These are phyloP conservation scores for Morelia viridis DNA, from an alignment of 2,797 vertebrate species.

Conservation along the genomic window DNA sequence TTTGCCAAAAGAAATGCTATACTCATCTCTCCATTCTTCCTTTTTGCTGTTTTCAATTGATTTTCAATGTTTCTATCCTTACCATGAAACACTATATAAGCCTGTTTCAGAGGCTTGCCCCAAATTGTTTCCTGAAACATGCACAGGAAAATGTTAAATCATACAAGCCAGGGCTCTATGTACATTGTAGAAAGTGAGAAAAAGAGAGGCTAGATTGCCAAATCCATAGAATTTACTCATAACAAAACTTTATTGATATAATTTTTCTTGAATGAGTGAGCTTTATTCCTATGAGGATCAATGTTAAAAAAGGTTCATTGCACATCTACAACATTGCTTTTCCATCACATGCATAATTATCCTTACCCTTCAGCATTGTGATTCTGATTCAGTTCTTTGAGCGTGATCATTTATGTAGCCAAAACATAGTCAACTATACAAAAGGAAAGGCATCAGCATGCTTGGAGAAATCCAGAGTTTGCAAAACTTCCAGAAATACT, in stretches of 20 bases:
- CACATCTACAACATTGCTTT: neutral
- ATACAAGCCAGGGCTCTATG: rapidly evolving
- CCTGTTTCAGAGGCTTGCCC: neutral
- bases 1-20: conserved; percentile 31
- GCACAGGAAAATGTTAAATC: neutral
- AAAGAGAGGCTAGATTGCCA: neutral
- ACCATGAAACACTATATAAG: neutral
- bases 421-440: neutral
- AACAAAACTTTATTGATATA: neutral
- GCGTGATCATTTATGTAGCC: neutral
- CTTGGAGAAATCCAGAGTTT: neutral
- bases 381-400: too few relatives aligned
- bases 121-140: conserved; percentile 29
- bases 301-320: neutral
- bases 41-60: conserved; percentile 28
- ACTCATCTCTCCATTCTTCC: conserved; percentile 9
- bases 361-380: neutral
- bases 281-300: neutral
- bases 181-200: neutral
- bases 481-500: too few relatives aligned
- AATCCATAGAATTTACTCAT: neutral
- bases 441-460: neutral
- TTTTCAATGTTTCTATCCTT: conserved; percentile 38
- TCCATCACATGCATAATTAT: neutral
- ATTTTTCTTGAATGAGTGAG: conserved; percentile 2